Base-by-base conservation (phyloP, 2,888 invertebrate species). In the Monoplex corrugatus region DNA sequence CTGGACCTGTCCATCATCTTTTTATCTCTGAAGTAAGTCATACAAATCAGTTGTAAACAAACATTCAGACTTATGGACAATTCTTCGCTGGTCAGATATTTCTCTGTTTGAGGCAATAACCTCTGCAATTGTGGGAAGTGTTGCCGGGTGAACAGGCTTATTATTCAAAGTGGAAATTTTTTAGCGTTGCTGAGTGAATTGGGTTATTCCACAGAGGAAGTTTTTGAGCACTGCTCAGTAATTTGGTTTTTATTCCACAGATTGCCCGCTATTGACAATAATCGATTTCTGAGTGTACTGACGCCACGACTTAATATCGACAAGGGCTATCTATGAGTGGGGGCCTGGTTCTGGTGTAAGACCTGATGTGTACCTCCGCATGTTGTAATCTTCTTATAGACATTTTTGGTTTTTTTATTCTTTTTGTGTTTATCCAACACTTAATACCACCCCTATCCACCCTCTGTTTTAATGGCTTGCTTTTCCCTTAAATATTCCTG, bases 261-360 rank as follows among this genome's bases (percentile, higher is more conserved):
- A 84, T 90, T 92, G 45, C 92, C 92, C 86, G 92, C 92, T 87
- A 91, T 92, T 89, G 91, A 91, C 72, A 87, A 90, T 45, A 92
- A 89, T 91, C 90, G 89, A 80, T 92, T 90, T 90, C 90, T 92
- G 89, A 91, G 84, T 89, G 91, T 92, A 44, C 89, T 92, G 63
- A 91, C 92, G 72, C 92, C 92, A 44, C 89, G 91, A 35, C 88
- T 91, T 40, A 90, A 90, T 78, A 72, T 89, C 90, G 90, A 90
- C 88, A 88, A 88, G 72, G 88, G 88, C 88, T 88, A 83, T 88
- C 88, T 88, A 43, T 88, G 88, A 88, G 23, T 68, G 38, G 35
- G 68, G 35, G 6, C 40, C 78, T 28, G 40, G 57, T 57, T n/a
- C 28, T 35, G 84, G 32, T 57, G 87, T 87, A 87, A 87, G 87